phyloP scores from a whole-genome alignment of 2,113 vertebrate species.

The Equus przewalskii region DNA sequence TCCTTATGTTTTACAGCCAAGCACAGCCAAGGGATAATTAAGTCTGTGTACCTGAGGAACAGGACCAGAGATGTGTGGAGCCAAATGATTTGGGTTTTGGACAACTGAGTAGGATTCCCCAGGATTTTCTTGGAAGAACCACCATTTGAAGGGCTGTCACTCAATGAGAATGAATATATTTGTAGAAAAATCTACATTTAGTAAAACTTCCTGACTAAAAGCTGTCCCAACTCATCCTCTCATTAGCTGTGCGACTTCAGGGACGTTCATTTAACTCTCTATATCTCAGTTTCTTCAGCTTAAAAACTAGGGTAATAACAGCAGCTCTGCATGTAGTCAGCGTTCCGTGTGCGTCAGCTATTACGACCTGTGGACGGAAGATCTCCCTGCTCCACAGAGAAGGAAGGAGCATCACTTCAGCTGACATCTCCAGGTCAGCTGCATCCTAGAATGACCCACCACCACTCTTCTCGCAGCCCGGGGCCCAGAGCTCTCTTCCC shows the following conservation, averaged over 20 bases:
- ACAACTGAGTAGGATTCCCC: not conserved
- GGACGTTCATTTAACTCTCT: not conserved
- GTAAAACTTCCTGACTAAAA: not conserved
- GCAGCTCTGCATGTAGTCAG: not conserved
- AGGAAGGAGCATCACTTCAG: not conserved
- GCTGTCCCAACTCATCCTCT: not conserved
- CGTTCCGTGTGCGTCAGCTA: rapidly evolving
- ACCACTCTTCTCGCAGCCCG: not conserved
- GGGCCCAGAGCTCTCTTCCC: too few relatives aligned
- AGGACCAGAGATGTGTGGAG: not conserved
- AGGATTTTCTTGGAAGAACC: not conserved
- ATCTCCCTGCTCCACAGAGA: not conserved
- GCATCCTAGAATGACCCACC: not conserved
- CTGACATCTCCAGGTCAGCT: not conserved
- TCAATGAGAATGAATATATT: not conserved
- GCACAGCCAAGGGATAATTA: not conserved
- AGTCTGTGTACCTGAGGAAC: not conserved
- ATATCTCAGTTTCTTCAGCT: not conserved
- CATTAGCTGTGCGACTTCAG: not conserved
- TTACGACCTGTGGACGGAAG: not conserved
- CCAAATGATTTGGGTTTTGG: not conserved
- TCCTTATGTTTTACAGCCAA: not conserved
- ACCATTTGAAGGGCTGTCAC: not conserved
- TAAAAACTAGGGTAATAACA: not conserved
- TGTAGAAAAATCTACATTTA: not conserved